Conservation (phyloP, 2,888 invertebrate genomes). For the Stenurella melanura region DNA sequence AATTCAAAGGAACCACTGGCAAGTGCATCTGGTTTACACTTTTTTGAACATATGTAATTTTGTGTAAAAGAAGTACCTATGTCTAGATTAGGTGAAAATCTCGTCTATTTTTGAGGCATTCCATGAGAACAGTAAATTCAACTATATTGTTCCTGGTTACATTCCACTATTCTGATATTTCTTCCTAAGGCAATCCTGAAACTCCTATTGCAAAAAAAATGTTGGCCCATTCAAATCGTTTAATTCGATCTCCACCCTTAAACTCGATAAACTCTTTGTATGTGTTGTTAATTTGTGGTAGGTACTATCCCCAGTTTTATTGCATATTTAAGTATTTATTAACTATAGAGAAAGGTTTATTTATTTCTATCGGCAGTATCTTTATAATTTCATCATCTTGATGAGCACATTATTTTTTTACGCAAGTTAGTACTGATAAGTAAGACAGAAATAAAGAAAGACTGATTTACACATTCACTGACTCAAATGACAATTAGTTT, state of each 20-base stretch:
- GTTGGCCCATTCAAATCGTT: background rate
- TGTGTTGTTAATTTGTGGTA: conserved; percentile 1
- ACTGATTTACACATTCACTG: conserved; percentile 24
- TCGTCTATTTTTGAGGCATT: too few species aligned
- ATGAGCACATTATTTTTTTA: conserved; percentile 7
- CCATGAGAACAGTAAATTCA: too few species aligned
- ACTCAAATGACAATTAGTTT: conserved; percentile 9
- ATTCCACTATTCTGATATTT: too few species aligned
- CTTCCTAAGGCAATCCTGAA: too few species aligned
- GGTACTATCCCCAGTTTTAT: background rate
- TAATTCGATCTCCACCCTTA: conserved; percentile 7
- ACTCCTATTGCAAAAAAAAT: too few species aligned
- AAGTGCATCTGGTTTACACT: too few species aligned
- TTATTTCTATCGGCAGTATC: background rate
- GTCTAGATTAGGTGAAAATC: too few species aligned
- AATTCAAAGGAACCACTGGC: too few species aligned
- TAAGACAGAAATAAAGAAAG: conserved; percentile 19
- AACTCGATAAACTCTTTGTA: background rate
- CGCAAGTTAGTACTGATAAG: background rate
- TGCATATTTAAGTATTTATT: conserved; percentile 7
- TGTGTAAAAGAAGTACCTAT: too few species aligned
- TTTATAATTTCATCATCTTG: background rate
- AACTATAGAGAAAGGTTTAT: background rate
- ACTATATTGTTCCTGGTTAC: too few species aligned
- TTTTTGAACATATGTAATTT: too few species aligned